These are phyloP conservation scores for Chaetodon trifascialis DNA, from an alignment of 2,113 vertebrate species.

Conservation along the genomic window DNA sequence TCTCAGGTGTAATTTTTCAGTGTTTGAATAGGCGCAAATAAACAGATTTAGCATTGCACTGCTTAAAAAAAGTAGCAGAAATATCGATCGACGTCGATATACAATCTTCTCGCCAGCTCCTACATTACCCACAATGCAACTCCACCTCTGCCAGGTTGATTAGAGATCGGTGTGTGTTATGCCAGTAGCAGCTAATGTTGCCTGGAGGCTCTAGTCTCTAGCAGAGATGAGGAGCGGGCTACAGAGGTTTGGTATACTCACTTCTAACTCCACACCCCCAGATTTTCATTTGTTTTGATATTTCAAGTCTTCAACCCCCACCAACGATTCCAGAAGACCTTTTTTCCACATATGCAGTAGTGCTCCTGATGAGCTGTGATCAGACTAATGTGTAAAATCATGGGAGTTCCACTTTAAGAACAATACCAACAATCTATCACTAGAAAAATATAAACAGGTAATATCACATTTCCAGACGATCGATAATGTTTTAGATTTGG, in stretches of 20 bases:
- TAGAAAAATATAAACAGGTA: background rate
- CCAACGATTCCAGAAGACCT: background rate
- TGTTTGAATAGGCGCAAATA: conserved; percentile 10
- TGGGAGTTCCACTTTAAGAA: background rate
- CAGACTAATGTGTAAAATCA: background rate
- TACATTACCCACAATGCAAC: background rate
- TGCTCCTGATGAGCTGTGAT: background rate
- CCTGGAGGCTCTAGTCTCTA: background rate
- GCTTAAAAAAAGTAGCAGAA: background rate
- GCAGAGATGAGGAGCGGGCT: background rate
- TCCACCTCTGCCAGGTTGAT: background rate
- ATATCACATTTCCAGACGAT: background rate
- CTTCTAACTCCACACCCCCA: background rate
- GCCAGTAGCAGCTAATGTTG: background rate
- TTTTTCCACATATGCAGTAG: background rate
- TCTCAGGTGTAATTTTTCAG: background rate
- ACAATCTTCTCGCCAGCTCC: background rate
- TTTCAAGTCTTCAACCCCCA: background rate
- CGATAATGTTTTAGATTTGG: background rate
- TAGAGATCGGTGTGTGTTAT: background rate
- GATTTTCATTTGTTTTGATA: background rate
- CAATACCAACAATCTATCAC: background rate
- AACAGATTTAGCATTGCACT: no score
- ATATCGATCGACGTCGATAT: no score
- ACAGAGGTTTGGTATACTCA: background rate